These are phyloP conservation scores for Ceratosolen solmsi DNA, from an alignment of 1,140 invertebrate species.

Conservation along the genomic window DNA sequence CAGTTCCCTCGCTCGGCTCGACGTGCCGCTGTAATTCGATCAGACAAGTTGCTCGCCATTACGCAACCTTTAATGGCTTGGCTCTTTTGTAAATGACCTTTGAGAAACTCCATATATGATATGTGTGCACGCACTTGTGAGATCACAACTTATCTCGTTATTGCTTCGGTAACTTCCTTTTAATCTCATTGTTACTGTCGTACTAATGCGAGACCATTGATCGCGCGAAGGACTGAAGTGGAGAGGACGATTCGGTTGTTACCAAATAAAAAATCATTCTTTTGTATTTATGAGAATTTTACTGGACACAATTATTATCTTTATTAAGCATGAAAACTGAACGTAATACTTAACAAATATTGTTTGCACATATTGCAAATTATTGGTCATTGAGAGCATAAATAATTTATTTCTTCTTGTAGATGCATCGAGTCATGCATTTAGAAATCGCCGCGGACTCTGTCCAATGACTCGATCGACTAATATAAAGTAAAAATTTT, in stretches of 20 bases:
- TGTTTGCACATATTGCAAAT: no score
- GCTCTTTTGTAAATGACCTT: constrained; percentile 20
- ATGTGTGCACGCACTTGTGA: neutral
- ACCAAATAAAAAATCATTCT: no score
- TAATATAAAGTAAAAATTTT: neutral
- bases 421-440: no score
- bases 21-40: constrained; percentile 41
- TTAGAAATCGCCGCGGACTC: neutral
- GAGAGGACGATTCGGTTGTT: no score
- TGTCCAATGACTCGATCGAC: neutral
- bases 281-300: no score
- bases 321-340: no score
- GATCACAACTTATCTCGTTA: neutral
- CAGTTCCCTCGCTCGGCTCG: neutral
- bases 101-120: no score
- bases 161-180: neutral
- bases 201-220: no score
- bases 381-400: neutral
- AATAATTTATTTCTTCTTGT: no score
- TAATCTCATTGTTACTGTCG: neutral
- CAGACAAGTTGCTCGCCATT: constrained; percentile 30
- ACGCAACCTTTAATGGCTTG: constrained; percentile 25
- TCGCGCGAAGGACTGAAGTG: neutral
- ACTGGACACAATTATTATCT: no score
- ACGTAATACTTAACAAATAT: no score